These are phyloP conservation scores for Bombyx mandarina DNA, from an alignment of 1,140 invertebrate genomes.

Conservation along the genomic window DNA sequence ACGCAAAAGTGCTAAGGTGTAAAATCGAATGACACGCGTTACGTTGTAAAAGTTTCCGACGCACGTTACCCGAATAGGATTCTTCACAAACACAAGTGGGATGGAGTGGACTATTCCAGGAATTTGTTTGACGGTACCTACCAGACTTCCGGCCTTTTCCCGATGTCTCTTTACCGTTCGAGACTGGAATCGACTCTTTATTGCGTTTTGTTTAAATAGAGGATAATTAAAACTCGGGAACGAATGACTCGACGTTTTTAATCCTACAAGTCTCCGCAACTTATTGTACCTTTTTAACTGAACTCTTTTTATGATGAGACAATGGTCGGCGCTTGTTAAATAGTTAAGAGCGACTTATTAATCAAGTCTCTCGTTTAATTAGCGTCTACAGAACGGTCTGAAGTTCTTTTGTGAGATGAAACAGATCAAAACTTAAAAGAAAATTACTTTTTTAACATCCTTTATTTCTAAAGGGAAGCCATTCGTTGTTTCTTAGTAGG, in stretches of 20 bases:
- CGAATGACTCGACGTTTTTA: constrained; percentile 56
- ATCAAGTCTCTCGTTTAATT: constrained; percentile 55
- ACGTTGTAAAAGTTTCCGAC: not conserved
- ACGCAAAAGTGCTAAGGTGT: not conserved
- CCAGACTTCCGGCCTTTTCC: constrained; percentile 37
- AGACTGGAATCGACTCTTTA: constrained; percentile 45
- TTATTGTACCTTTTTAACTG: constrained; percentile 41
- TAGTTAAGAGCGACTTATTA: constrained; percentile 51
- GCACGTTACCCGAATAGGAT: not conserved
- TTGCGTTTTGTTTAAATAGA: constrained; percentile 66
- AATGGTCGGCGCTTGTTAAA: constrained; percentile 51
- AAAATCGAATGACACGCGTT: not conserved
- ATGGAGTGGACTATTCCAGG: constrained; percentile 31
- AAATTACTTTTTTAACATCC: not conserved
- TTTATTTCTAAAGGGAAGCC: not conserved
- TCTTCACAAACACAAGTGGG: constrained; percentile 5
- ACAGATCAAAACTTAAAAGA: constrained; percentile 4
- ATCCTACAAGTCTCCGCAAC: constrained; percentile 38
- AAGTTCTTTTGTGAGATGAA: constrained; percentile 20
- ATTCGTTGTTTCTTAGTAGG: not conserved
- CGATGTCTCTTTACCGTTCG: constrained; percentile 30
- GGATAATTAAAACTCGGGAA: constrained; percentile 62
- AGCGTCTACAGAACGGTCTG: constrained; percentile 21
- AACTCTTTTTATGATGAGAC: constrained; percentile 46
- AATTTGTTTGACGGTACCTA: constrained; percentile 47